Conservation (phyloP, 2,797 vertebrate species). For the Schizothorax lantsangensis region DNA sequence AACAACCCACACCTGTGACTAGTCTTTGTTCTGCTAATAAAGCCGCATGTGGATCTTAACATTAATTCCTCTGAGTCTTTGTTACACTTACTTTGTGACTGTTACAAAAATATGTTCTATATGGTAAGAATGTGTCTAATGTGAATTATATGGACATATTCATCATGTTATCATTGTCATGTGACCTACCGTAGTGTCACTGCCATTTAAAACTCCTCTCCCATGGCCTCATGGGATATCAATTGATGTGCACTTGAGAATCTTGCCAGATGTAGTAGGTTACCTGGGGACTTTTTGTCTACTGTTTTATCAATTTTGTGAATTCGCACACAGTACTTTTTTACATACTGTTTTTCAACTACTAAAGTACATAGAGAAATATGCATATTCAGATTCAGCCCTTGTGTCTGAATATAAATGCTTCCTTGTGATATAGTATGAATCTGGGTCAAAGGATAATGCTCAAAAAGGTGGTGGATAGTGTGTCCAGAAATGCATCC, state of each 20-base stretch:
- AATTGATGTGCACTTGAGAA: background rate
- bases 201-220: background rate
- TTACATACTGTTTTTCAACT: too few relatives aligned
- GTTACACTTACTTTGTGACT: background rate
- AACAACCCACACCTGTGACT: too few relatives aligned
- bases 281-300: background rate
- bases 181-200: background rate
- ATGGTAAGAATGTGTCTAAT: background rate
- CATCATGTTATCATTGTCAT: background rate
- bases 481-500: background rate
- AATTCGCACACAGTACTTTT: background rate
- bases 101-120: background rate
- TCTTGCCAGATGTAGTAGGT: background rate
- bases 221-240: too few relatives aligned
- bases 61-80: too few relatives aligned
- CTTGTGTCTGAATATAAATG: background rate
- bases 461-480: background rate
- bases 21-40: background rate
- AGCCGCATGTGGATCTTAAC: too few relatives aligned
- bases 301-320: too few relatives aligned
- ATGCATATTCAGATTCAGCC: background rate
- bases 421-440: background rate
- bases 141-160: background rate
- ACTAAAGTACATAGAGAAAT: background rate
- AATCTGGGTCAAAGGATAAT: background rate